Evolutionary conservation across 2,113 vertebrate species (phyloP).

Genomic region (Lepidothrix coronata): DNA sequence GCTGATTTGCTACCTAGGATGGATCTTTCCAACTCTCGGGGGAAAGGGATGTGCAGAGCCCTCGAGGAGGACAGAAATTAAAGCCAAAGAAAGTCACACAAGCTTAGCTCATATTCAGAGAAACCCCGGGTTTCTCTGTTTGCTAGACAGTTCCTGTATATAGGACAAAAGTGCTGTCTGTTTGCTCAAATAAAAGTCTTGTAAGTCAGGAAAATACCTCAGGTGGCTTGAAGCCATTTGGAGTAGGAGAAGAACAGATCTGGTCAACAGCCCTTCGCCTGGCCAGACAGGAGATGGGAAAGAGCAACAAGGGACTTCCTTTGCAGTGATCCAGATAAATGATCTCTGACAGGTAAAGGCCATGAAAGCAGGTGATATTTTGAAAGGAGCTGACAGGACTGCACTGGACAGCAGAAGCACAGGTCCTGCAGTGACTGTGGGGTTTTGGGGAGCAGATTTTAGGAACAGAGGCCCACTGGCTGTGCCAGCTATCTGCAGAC

Average conservation of each 20-base stretch:
- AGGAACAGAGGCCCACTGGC: neutral
- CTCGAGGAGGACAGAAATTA: neutral
- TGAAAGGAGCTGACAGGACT: neutral
- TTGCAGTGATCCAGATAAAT: neutral
- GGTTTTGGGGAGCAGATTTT: neutral
- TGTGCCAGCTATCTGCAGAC: neutral
- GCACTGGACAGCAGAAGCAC: neutral
- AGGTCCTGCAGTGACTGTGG: neutral
- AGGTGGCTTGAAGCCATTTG: neutral
- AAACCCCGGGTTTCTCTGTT: neutral
- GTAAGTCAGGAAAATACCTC: neutral
- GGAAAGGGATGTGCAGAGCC: neutral
- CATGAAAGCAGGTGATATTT: neutral
- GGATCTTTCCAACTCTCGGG: neutral
- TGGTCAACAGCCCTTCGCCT: neutral
- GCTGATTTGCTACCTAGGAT: neutral
- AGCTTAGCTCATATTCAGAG: conserved; percentile 21
- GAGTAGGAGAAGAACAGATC: neutral
- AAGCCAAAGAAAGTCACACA: neutral
- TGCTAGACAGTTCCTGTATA: neutral
- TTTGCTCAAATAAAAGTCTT: neutral
- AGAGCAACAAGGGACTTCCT: neutral
- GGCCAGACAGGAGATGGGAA: neutral
- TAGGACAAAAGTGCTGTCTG: neutral
- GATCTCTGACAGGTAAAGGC: neutral